phyloP scores from a whole-genome alignment of 2,888 invertebrate species.

The Cryptus viduatorius region DNA sequence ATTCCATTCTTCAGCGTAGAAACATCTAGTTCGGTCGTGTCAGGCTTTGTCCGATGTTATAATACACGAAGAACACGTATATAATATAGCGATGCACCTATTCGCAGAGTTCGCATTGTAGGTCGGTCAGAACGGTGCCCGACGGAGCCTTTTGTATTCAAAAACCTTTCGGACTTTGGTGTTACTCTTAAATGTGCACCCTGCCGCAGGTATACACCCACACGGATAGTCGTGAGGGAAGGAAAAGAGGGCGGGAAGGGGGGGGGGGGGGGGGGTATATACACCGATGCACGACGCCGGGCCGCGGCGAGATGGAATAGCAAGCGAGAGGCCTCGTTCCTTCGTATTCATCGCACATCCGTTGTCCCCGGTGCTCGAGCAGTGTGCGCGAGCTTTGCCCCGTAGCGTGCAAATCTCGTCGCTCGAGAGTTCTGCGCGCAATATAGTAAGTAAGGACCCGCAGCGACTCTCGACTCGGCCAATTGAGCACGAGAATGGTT shows the following conservation, averaged over 20 bases:
- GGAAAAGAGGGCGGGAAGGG: too few species aligned
- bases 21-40: slow-evolving; percentile 58
- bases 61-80: slow-evolving; percentile 54
- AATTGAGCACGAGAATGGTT: slow-evolving; percentile 53
- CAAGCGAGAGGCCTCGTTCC: slow-evolving; percentile 57
- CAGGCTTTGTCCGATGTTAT: slow-evolving; percentile 61
- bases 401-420: slow-evolving; percentile 59
- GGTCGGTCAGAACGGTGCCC: slow-evolving; percentile 51
- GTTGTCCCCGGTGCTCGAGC: slow-evolving; percentile 63
- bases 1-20: slow-evolving; percentile 13
- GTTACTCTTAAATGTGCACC: slow-evolving; percentile 68
- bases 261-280: background rate
- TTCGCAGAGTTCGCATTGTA: slow-evolving; percentile 39
- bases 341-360: slow-evolving; percentile 71
- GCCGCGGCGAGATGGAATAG: slow-evolving; percentile 32
- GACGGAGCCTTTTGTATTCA: slow-evolving; percentile 65
- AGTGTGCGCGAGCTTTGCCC: slow-evolving; percentile 45
- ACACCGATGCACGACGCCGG: slow-evolving; percentile 4
- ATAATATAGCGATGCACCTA: slow-evolving; percentile 13
- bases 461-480: slow-evolving; percentile 52
- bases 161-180: slow-evolving; percentile 68
- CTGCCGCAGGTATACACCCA: slow-evolving; percentile 62
- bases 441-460: slow-evolving; percentile 39
- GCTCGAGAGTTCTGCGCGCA: slow-evolving; percentile 37
- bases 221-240: background rate